Evolutionary conservation across 2,888 invertebrate genomes (phyloP), one percentile per base, ranked within the genome.

Genomic region (Sinhomidia bicolor): DNA sequence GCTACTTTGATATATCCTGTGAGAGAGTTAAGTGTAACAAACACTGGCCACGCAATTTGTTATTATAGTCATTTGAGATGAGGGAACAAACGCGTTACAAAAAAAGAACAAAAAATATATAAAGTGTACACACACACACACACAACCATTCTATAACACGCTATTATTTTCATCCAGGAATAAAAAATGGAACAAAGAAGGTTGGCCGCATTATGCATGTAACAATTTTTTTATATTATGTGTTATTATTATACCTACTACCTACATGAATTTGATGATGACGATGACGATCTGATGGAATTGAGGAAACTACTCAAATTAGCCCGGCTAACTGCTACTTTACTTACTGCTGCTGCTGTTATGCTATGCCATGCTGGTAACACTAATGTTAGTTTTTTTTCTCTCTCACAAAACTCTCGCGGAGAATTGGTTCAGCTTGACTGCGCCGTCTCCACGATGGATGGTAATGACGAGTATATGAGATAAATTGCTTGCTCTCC

Each of bases 261-360:
- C 12, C 32, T 68, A 17, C 17, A 23, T 9, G 71, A 6, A 36
- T 57, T 54, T 81, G 26, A n/a, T 44, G 81, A 44, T 29, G 41
- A 29, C 29, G 83, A 83, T 71, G 83, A 29, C 26, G 85, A 65
- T 62, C 62, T 84, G 74, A 41, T 36, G 74, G 84, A 84, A 85
- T 85, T 85, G 85, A 85, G 85, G 85, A 85, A 85, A 85, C 85
- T 85, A 85, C 85, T 85, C 78, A 85, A 85, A 85, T 85, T 85
- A 85, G 85, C 78, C 60, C 32, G 74, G 54, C 60, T 84, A 83
- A 74, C 74, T 85, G 41, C 62, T 78, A 57, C 36, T 36, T 36
- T 36, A 36, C 36, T 36, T 36, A 36, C 36, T n/a, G n/a, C n/a
- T n/a, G n/a, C n/a, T n/a, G n/a, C n/a, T n/a, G n/a, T n/a, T n/a